A percentile compares a stretch with the other conserved stretches of the same genome.
Conservation (phyloP, 2,888 invertebrate species). For the Andrena bicolor region DNA sequence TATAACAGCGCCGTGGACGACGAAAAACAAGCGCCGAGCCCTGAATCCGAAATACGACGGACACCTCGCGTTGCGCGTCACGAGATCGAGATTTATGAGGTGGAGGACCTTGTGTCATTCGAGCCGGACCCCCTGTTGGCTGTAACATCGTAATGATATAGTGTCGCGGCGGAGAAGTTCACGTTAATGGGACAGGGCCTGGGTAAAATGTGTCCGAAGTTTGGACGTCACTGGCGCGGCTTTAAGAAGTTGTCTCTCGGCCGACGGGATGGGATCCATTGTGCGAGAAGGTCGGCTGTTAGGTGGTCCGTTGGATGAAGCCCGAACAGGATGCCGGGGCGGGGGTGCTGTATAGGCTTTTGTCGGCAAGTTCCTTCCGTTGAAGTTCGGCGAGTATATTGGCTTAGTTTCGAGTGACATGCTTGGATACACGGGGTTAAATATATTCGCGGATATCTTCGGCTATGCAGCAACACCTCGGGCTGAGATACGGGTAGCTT, state of each 20-base stretch:
- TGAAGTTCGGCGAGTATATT: conserved; percentile 71
- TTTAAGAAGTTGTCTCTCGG: conserved; percentile 80
- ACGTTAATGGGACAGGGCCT: conserved; percentile 72
- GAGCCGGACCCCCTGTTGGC: conserved; percentile 46
- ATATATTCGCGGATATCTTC: conserved; percentile 58
- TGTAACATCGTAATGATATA: conserved; percentile 75
- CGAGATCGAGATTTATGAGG: conserved; percentile 60
- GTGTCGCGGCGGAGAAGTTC: conserved; percentile 72
- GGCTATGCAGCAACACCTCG: conserved; percentile 35
- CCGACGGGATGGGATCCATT: conserved; percentile 75
- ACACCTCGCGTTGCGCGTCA: conserved; percentile 1
- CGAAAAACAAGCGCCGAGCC: conserved; percentile 1
- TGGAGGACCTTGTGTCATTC: conserved; percentile 22
- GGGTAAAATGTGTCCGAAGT: conserved; percentile 79
- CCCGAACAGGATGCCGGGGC: conserved; percentile 19
- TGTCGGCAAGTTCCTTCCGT: conserved; percentile 73
- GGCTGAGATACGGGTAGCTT: conserved; percentile 40
- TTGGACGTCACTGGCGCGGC: conserved; percentile 74
- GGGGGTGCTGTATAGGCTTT: conserved; percentile 70
- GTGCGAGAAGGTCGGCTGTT: conserved; percentile 56
- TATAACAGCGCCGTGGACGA: not conserved
- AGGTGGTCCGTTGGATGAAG: conserved; percentile 46
- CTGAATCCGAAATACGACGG: conserved; percentile 12
- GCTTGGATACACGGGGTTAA: conserved; percentile 67
- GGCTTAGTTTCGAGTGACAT: conserved; percentile 74